Base-by-base conservation (phyloP, 2,797 vertebrate species). In the Naso thynnoides region DNA sequence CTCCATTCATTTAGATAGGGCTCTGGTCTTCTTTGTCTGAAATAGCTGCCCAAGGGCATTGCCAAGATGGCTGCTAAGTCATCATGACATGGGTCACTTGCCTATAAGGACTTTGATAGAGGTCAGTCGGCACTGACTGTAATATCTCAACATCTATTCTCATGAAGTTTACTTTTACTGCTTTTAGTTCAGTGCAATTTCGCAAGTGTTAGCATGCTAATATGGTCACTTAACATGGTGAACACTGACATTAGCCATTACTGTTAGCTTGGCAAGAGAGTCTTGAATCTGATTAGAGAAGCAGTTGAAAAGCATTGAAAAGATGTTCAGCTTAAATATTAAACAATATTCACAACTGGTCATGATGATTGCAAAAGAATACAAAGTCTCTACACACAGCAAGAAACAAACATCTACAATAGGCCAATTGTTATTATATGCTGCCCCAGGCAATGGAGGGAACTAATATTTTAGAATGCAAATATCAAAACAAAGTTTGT, bases 161-260 rank as follows among this genome's bases (percentile, higher is more conserved):
- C 8, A 19, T 10, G 8, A 29, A 8, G 18, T 27, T 14, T 48
- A 5, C n/a, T n/a, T n/a, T n/a, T n/a, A n/a, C n/a, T n/a, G n/a
- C n/a, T n/a, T 14, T 27, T 0, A 4, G 55, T 41, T 10, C 11
- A 48, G 6, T n/a, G 31, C 31, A 19, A 4, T 23, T 49, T 8
- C 26, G 16, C 38, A 53, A 44, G 44, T 44, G 27, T 33, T 53
- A 44, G 26, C 49, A 65, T 52, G 61, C 60, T 24, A 52, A 39
- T 33, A 33, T 33, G 10, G 33, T 33, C 33, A 33, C 10, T 33
- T 33, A 33, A 33, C 1, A 33, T 33, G 33, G 33, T 33, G 6
- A 39, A 39, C 38, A 10, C 13, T 39, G 14, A 14, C 13, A 39
- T 13, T 14, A 39, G 27, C 6, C 56, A 18, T 15, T 14, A 16